Evolutionary conservation across 2,113 vertebrate genomes (phyloP).

Genomic region (Epinephelus moara): DNA sequence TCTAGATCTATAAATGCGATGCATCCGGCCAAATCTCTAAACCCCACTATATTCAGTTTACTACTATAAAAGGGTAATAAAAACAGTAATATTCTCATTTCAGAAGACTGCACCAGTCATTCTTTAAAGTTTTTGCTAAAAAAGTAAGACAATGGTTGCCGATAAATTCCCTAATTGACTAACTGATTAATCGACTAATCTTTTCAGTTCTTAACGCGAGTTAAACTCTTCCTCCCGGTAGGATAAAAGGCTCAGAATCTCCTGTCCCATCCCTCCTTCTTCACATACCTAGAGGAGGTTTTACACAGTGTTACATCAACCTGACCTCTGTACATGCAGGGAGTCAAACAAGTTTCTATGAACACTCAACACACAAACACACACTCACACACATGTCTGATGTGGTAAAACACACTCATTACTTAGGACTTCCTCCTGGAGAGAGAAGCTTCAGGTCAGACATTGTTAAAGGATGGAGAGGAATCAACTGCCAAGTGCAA

Average conservation of each 20-base stretch:
- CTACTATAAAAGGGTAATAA: background rate
- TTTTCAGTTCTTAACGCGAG: background rate
- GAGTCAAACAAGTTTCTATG: slow-evolving; percentile 13
- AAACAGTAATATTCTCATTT: background rate
- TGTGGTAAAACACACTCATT: slow-evolving; percentile 10
- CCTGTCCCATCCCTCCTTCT: slow-evolving; percentile 1
- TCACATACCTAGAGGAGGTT: slow-evolving; percentile 27
- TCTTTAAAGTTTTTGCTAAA: background rate
- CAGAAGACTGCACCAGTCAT: background rate
- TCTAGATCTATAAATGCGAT: too few species aligned
- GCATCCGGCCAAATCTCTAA: background rate
- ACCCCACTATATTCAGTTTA: background rate
- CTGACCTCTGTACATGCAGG: slow-evolving; percentile 24
- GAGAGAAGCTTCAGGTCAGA: slow-evolving; percentile 9
- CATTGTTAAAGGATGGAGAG: background rate
- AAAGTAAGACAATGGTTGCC: background rate
- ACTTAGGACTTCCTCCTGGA: slow-evolving; percentile 23
- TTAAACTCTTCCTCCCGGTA: background rate
- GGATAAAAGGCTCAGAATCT: slow-evolving; percentile 8
- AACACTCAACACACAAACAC: slow-evolving; percentile 15
- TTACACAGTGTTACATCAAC: slow-evolving; percentile 56
- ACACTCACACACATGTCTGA: slow-evolving; percentile 8
- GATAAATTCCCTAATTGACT: background rate
- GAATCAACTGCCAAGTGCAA: slow-evolving; percentile 34
- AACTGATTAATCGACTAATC: background rate